Conservation (phyloP, 1,140 invertebrate species). For the Bombus picipes region DNA sequence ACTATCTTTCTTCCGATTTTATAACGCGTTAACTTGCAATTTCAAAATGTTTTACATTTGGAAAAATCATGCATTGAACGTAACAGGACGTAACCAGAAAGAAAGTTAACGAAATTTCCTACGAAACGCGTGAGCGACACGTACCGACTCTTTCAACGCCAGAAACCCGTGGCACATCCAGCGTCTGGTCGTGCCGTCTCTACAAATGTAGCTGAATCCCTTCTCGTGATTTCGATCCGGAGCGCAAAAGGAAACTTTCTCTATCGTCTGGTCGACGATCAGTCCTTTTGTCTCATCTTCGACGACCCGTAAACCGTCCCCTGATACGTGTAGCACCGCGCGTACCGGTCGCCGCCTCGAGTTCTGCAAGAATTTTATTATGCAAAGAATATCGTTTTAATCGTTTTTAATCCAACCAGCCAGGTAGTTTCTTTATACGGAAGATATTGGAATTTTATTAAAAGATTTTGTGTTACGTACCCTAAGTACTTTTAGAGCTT, state of each 20-base stretch:
- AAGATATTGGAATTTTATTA: background rate
- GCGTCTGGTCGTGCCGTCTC: slow-evolving; percentile 91
- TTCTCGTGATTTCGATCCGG: slow-evolving; percentile 99
- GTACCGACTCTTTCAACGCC: slow-evolving; percentile 95
- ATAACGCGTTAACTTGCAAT: too few species aligned
- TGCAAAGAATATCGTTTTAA: slow-evolving; percentile 39
- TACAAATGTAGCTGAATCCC: slow-evolving; percentile 97
- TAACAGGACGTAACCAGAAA: too few species aligned
- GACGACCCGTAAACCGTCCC: slow-evolving; percentile 98
- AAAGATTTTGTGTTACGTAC: slow-evolving; percentile 84
- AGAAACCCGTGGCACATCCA: slow-evolving; percentile 99
- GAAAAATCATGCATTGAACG: too few species aligned
- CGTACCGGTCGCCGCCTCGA: slow-evolving; percentile 93
- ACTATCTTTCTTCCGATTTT: too few species aligned
- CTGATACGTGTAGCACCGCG: slow-evolving; percentile 97
- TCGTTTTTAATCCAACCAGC: background rate
- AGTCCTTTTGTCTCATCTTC: slow-evolving; percentile 99
- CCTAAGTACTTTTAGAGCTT: slow-evolving; percentile 96
- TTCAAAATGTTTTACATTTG: too few species aligned
- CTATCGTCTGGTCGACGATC: slow-evolving; percentile 99
- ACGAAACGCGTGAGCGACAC: slow-evolving; percentile 23
- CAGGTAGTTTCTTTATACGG: rapidly evolving
- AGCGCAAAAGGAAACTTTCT: slow-evolving; percentile 99
- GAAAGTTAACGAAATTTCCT: background rate
- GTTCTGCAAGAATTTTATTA: slow-evolving; percentile 85